phyloP scores from a whole-genome alignment of 1,140 invertebrate species.

The Lordiphosa stackelbergi region DNA sequence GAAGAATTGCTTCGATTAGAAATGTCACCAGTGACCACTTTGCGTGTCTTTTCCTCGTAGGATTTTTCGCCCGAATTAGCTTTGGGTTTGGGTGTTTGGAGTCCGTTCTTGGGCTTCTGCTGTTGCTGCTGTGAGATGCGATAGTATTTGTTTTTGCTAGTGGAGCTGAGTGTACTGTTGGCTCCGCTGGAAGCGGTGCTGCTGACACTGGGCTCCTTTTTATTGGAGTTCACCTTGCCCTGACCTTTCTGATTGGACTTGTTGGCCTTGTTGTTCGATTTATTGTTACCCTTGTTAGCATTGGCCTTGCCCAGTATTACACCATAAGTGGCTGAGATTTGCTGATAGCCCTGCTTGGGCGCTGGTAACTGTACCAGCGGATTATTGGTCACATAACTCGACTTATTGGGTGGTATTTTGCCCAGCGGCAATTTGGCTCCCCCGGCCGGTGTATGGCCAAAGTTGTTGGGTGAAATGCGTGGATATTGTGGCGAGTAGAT shows the following conservation, averaged over 20 bases:
- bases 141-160: slow-evolving; percentile 60
- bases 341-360: slow-evolving; percentile 64
- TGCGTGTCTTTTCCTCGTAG: slow-evolving; percentile 55
- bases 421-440: slow-evolving; percentile 55
- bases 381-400: slow-evolving; percentile 59
- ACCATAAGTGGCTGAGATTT: slow-evolving; percentile 69
- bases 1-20: slow-evolving; percentile 11
- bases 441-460: slow-evolving; percentile 43
- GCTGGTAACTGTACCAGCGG: slow-evolving; percentile 37
- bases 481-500: slow-evolving; percentile 74
- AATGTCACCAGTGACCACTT: slow-evolving; percentile 60
- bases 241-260: slow-evolving; percentile 24
- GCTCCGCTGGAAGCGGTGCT: slow-evolving; percentile 12
- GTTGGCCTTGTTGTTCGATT: slow-evolving; percentile 28
- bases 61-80: slow-evolving; percentile 52
- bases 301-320: slow-evolving; percentile 54
- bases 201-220: slow-evolving; percentile 34
- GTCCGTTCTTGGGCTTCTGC: slow-evolving; percentile 38
- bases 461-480: slow-evolving; percentile 66
- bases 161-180: slow-evolving; percentile 20
- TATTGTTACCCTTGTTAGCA: slow-evolving; percentile 14
- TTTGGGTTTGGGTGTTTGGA: slow-evolving; percentile 51
- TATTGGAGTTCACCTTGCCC: slow-evolving; percentile 26
- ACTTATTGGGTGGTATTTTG: slow-evolving; percentile 50
- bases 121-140: slow-evolving; percentile 57